Evolutionary conservation across 2,113 vertebrate species (phyloP).

Genomic region (Progne subis): DNA sequence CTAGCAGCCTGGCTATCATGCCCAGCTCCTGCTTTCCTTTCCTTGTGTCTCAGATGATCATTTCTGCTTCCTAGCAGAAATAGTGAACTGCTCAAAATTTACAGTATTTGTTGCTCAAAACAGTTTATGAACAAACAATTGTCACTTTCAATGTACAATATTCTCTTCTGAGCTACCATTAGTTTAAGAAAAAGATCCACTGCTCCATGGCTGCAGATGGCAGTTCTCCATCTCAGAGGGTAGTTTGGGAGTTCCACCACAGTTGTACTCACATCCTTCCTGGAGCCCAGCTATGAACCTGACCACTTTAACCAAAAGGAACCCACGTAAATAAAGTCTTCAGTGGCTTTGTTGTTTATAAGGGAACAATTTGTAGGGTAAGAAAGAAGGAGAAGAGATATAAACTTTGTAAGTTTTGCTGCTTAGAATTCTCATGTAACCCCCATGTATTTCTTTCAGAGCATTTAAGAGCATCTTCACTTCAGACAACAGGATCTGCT

Average conservation of each 20-base stretch:
- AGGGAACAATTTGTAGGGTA: neutral
- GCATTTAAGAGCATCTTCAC: neutral
- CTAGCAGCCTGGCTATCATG: neutral
- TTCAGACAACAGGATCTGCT: neutral
- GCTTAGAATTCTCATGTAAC: neutral
- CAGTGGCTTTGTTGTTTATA: neutral
- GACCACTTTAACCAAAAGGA: neutral
- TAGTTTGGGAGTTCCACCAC: neutral
- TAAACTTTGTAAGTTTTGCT: neutral
- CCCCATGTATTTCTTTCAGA: neutral
- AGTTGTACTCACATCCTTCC: neutral
- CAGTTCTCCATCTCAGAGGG: neutral
- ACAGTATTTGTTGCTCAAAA: neutral
- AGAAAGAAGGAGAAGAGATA: neutral
- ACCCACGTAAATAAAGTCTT: neutral
- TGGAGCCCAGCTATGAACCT: neutral
- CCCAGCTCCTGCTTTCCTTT: neutral
- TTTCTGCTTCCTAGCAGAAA: neutral
- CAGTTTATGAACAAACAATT: neutral
- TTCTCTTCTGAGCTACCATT: neutral
- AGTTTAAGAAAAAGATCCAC: neutral
- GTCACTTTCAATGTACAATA: neutral
- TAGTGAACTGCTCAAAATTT: neutral
- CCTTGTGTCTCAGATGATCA: neutral
- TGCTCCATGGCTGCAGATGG: rapidly evolving